These are phyloP conservation scores for Tricholaema leucomelas DNA, from an alignment of 2,113 vertebrate genomes.

Conservation along the genomic window DNA sequence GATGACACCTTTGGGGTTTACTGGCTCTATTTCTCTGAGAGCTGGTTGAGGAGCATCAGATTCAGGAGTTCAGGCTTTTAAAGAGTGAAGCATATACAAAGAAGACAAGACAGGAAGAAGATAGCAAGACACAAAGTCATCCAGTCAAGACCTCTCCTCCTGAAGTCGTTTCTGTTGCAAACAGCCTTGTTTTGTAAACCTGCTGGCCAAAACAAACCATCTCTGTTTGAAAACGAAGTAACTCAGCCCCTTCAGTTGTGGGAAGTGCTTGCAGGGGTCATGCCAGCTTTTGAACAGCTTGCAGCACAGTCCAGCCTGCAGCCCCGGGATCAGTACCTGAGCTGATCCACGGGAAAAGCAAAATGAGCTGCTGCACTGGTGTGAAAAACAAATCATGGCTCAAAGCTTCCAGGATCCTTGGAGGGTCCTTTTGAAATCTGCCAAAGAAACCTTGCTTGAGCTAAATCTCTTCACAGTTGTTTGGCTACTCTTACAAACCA, in stretches of 20 bases:
- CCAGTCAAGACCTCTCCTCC: background rate
- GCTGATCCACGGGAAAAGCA: background rate
- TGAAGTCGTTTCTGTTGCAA: background rate
- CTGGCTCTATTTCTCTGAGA: background rate
- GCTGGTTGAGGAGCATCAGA: rapidly evolving
- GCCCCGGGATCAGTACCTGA: background rate
- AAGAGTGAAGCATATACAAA: background rate
- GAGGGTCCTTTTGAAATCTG: background rate
- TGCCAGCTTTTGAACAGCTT: background rate
- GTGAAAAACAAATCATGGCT: background rate
- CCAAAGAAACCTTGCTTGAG: background rate
- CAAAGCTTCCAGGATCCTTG: background rate
- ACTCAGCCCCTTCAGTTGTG: background rate
- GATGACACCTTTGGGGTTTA: background rate
- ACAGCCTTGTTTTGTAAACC: background rate
- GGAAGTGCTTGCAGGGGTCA: background rate
- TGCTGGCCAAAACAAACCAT: background rate
- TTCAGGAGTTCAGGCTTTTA: background rate
- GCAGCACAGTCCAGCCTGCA: background rate
- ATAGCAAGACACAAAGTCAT: rapidly evolving
- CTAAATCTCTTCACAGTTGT: background rate
- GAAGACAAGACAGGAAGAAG: too few relatives aligned
- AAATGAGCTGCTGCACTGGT: background rate
- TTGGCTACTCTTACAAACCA: background rate
- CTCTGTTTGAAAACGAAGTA: background rate